Evolutionary conservation across 2,113 vertebrate genomes (phyloP).

Genomic region (Oncorhynchus gorbuscha): DNA sequence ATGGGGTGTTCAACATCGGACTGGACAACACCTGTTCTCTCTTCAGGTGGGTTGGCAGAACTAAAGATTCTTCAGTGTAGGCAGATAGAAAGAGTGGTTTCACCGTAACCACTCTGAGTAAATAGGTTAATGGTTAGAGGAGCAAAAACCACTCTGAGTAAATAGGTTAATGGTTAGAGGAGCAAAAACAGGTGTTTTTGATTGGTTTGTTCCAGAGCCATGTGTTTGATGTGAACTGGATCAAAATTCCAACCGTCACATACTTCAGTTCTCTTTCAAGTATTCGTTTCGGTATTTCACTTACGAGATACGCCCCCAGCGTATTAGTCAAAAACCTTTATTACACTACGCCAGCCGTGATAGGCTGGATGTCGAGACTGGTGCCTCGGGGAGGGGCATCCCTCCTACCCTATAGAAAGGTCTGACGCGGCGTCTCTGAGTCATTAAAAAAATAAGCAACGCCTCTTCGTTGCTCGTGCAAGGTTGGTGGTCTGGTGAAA

Average conservation of each 20-base stretch:
- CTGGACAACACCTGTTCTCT: constrained; percentile 94
- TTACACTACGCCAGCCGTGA: too few species aligned
- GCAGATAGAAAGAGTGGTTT: not conserved
- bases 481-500: too few species aligned
- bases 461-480: too few species aligned
- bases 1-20: constrained; percentile 91
- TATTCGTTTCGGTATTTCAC: too few species aligned
- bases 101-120: not conserved
- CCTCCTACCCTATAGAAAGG: too few species aligned
- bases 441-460: too few species aligned
- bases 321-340: too few species aligned
- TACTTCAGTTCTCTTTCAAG: not conserved
- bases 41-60: constrained; percentile 80
- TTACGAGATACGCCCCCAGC: too few species aligned
- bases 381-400: too few species aligned
- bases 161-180: not conserved
- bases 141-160: not conserved
- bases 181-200: not conserved
- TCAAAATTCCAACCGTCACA: constrained; percentile 14
- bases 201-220: constrained; percentile 2
- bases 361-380: too few species aligned
- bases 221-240: constrained; percentile 21
- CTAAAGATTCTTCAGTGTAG: too few species aligned
- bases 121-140: not conserved
- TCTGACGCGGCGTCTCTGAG: too few species aligned